A percentile compares a stretch with the other conserved stretches of the same genome.
Conservation (phyloP, 2,888 invertebrate genomes). For the Drosophila maculinotata region DNA sequence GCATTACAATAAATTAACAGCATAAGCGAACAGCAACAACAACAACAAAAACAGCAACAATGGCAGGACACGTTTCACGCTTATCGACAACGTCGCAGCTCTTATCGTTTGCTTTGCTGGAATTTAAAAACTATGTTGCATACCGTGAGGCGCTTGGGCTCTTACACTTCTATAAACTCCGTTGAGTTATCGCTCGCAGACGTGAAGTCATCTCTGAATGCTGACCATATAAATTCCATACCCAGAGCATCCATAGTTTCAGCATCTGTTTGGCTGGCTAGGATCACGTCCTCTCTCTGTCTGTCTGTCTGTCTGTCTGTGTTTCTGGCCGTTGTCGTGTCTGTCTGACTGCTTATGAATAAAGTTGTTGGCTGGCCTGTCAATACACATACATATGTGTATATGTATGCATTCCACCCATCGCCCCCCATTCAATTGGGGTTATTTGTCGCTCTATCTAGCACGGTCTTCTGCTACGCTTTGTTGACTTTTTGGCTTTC, state of each 20-base stretch:
- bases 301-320: constrained; percentile 40
- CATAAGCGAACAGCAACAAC: constrained; percentile 46
- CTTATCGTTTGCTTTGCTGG: constrained; percentile 20
- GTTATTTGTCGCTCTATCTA: constrained; percentile 79
- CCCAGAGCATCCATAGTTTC: constrained; percentile 28
- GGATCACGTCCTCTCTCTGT: constrained; percentile 64
- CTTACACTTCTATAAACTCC: constrained; percentile 63
- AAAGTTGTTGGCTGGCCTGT: constrained; percentile 77
- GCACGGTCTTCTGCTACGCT: constrained; percentile 48
- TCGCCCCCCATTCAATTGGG: constrained; percentile 75
- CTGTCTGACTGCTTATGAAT: constrained; percentile 73
- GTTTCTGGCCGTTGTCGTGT: neutral
- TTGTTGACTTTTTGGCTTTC: constrained; percentile 79
- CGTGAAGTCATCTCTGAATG: constrained; percentile 77
- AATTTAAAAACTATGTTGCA: constrained; percentile 61
- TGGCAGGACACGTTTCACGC: constrained; percentile 61
- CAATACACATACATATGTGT: constrained; percentile 55
- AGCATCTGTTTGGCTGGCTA: constrained; percentile 53
- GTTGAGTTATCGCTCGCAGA: constrained; percentile 78
- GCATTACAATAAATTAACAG: constrained; percentile 77
- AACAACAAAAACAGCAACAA: constrained; percentile 26
- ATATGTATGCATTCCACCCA: constrained; percentile 1
- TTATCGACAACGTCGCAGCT: constrained; percentile 61
- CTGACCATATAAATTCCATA: constrained; percentile 45
- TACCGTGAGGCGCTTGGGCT: constrained; percentile 43